These are phyloP conservation scores for Atopsyche davidsoni DNA, from an alignment of 1,140 invertebrate species.

Conservation along the genomic window DNA sequence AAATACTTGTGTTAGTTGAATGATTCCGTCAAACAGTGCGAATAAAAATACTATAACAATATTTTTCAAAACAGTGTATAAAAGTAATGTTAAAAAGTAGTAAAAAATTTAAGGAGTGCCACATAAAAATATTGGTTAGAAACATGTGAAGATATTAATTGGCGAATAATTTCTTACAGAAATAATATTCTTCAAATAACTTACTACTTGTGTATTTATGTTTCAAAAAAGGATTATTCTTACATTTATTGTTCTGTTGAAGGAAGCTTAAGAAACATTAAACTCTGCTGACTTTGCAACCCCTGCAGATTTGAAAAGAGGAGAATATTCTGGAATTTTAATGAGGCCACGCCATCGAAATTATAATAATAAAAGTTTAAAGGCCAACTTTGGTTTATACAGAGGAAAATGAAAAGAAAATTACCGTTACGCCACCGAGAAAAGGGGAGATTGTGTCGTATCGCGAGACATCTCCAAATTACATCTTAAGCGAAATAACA, in stretches of 20 bases:
- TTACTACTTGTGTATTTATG: not conserved
- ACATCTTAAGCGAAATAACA: conserved; percentile 2
- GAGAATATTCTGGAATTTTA: conserved; percentile 19
- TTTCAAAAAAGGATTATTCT: not conserved
- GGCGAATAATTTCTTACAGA: not conserved
- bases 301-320: no score
- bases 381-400: conserved; percentile 22
- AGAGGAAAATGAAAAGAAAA: conserved; percentile 25
- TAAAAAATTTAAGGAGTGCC: not conserved
- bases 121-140: not conserved
- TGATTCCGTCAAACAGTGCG: not conserved
- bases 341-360: conserved; percentile 20
- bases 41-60: not conserved
- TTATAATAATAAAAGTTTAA: conserved; percentile 27
- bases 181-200: not conserved
- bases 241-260: not conserved
- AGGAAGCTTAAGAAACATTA: not conserved
- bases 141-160: not conserved
- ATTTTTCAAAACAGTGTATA: no score
- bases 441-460: conserved; percentile 6
- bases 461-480: conserved; percentile 14
- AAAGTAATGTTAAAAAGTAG: not conserved
- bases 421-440: not conserved
- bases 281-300: no score
- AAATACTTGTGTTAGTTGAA: not conserved